Evolutionary conservation across 2,888 invertebrate species (phyloP).

Genomic region (Miltochrista miniata): DNA sequence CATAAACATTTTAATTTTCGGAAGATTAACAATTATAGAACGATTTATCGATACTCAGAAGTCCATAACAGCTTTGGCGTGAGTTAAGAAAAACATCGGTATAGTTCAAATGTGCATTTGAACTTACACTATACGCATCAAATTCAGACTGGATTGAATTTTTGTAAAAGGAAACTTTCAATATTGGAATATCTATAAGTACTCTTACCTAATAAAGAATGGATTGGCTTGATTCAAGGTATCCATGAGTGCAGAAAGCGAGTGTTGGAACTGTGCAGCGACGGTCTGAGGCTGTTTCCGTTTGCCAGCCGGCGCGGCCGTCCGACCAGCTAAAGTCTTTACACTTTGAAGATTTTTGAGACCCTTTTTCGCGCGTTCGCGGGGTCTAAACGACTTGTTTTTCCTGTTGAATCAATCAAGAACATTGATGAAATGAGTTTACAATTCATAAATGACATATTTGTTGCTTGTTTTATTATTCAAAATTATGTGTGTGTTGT

Average conservation of each 20-base stretch:
- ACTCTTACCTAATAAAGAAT: conserved; percentile 77
- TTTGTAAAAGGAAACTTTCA: no score
- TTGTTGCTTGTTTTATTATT: no score
- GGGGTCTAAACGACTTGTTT: conserved; percentile 95
- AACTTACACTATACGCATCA: no score
- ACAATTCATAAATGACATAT: not conserved
- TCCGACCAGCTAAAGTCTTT: conserved; percentile 93
- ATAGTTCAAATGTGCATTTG: no score
- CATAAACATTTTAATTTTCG: no score
- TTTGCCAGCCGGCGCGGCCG: conserved; percentile 85
- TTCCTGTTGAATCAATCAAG: conserved; percentile 85
- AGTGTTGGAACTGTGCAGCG: conserved; percentile 97
- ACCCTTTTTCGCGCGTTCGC: conserved; percentile 93
- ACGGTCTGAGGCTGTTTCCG: conserved; percentile 96
- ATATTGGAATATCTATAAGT: no score
- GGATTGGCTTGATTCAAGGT: conserved; percentile 92
- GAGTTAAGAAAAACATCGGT: no score
- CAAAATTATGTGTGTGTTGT: not conserved
- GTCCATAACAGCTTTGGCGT: no score
- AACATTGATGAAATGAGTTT: conserved; percentile 5
- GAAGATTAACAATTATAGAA: no score
- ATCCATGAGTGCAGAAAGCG: conserved; percentile 95
- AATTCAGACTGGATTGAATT: no score
- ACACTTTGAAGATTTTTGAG: conserved; percentile 95
- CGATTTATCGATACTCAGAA: no score